Evolutionary conservation across 2,797 vertebrate species (phyloP), one percentile per base, ranked within the genome.

Genomic region (Ateles fusciceps): DNA sequence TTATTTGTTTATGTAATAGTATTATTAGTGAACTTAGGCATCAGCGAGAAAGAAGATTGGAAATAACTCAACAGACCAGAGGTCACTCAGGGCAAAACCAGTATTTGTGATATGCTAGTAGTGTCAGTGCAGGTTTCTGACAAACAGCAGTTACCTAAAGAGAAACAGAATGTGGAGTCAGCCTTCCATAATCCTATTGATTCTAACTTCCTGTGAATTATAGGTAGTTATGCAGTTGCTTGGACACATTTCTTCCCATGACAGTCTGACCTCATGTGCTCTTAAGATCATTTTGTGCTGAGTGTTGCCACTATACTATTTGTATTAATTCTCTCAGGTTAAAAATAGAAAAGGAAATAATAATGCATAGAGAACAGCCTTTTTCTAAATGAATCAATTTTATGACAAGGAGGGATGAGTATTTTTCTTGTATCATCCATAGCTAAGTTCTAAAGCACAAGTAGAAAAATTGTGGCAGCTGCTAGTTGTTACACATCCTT

Each of bases 121-220:
- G 39, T 95, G 12, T 85, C 59, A 84, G 39, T 83, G 88, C 87
- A 97, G 85, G 42, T 96, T 94, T 97, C 88, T 97, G 85, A 90
- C 91, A 89, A 95, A 92, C 6, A 55, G 33, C 48, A 85, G 91
- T 95, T 91, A 97, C 74, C 92, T 97, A 46, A 91, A 71, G 44
- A 90, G 36, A 74, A 93, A 71, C 36, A 94, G 85, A 96, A 93
- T 91, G 75, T 96, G 61, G 83, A 89, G 89, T 94, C 85, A 91
- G 91, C 78, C 55, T 96, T 98, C 95, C 48, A 93, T 72, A 94
- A 50, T n/a, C 30, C 42, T 93, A 14, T 87, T 89, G 91, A 95
- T 86, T 93, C 52, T 61, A 86, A 46, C 75, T 26, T 81, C 52
- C 55, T 91, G 36, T 97, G 89, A 93, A 84, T 91, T 81, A 91